Evolutionary conservation across 2,888 invertebrate species (phyloP).

Genomic region (Ectemnius lituratus): DNA sequence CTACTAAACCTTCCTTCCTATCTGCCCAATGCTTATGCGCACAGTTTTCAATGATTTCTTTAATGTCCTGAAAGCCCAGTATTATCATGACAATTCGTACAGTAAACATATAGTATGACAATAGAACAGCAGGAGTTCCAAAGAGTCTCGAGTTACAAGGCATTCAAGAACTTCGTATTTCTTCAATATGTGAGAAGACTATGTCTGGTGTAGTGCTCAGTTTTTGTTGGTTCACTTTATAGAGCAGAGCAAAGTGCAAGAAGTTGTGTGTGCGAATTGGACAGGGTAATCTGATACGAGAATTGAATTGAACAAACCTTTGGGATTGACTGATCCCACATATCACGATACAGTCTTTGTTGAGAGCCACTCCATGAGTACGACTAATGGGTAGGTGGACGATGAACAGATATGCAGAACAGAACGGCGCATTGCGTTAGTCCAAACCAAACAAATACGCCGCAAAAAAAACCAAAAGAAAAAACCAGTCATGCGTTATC

Average conservation of each 20-base stretch:
- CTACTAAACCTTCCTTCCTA: slow-evolving; percentile 94
- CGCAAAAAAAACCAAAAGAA: slow-evolving; percentile 68
- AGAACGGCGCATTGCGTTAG: slow-evolving; percentile 67
- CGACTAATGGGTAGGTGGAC: slow-evolving; percentile 84
- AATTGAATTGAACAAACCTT: slow-evolving; percentile 77
- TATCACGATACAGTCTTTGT: slow-evolving; percentile 85
- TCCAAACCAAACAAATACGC: slow-evolving; percentile 71
- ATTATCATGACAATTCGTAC: slow-evolving; percentile 1
- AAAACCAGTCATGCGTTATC: slow-evolving; percentile 70
- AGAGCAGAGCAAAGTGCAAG: slow-evolving; percentile 23
- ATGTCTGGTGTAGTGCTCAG: too few relatives aligned
- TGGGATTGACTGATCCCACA: slow-evolving; percentile 80
- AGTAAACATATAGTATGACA: too few relatives aligned
- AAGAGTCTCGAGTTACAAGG: too few relatives aligned
- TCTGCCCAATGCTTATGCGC: slow-evolving; percentile 96
- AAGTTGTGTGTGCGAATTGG: slow-evolving; percentile 9
- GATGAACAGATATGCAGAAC: slow-evolving; percentile 71
- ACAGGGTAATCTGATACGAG: slow-evolving; percentile 50
- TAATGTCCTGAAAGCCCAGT: slow-evolving; percentile 83
- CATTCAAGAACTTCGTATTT: too few relatives aligned
- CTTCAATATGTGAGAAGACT: too few relatives aligned
- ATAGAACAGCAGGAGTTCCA: too few relatives aligned
- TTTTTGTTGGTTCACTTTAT: neutral
- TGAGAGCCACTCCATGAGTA: slow-evolving; percentile 92
- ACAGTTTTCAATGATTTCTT: slow-evolving; percentile 91